A percentile compares a stretch with the other conserved stretches of the same genome.
These are phyloP conservation scores for Meteorus sp. DNA, from an alignment of 1,140 invertebrate genomes.

Conservation along the genomic window DNA sequence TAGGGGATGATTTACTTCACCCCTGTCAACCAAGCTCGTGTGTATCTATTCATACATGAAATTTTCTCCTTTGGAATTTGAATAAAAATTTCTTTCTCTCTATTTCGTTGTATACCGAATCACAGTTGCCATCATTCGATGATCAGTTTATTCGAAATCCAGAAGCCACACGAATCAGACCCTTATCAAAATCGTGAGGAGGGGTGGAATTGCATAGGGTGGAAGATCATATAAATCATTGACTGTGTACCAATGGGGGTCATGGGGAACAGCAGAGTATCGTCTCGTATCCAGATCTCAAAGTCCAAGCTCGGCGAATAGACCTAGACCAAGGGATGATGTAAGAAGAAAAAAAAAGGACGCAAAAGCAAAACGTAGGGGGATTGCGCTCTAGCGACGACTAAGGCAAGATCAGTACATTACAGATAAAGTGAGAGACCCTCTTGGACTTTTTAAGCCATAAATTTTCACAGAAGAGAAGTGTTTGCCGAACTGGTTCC, in stretches of 20 bases:
- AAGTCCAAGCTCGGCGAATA: slow-evolving; percentile 4
- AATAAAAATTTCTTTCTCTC: not conserved
- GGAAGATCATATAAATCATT: slow-evolving; percentile 49
- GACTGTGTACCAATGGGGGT: slow-evolving; percentile 35
- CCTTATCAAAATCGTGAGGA: slow-evolving; percentile 39
- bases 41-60: not conserved
- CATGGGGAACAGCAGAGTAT: not conserved
- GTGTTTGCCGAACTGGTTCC: slow-evolving; percentile 60
- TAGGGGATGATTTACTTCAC: not conserved
- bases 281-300: slow-evolving; percentile 17
- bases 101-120: not conserved
- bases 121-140: not conserved
- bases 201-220: slow-evolving; percentile 5
- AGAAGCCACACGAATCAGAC: slow-evolving; percentile 28
- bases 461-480: slow-evolving; percentile 52
- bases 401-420: slow-evolving; percentile 59
- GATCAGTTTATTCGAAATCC: slow-evolving; percentile 15
- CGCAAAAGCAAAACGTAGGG: slow-evolving; percentile 2
- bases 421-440: slow-evolving; percentile 58
- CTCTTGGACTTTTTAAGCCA: slow-evolving; percentile 58
- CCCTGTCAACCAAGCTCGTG: not conserved
- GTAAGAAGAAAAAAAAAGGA: slow-evolving; percentile 16
- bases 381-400: slow-evolving; percentile 33
- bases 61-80: not conserved
- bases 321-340: not conserved